Conservation (phyloP, 2,888 invertebrate species). For the Deilephila elpenor region DNA sequence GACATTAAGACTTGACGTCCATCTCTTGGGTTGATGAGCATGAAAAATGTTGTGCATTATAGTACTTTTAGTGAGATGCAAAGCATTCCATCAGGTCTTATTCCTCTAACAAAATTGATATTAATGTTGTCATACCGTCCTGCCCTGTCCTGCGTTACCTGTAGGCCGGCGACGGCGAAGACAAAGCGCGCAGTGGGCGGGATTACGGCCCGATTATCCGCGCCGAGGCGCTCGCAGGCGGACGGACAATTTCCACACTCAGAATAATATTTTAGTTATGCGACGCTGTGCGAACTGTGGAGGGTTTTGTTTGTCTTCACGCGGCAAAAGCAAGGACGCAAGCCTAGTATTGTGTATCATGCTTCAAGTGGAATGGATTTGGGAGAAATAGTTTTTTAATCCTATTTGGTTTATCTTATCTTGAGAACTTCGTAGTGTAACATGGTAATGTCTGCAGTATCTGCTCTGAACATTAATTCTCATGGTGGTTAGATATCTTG, state of each 20-base stretch:
- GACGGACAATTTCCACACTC: conserved; percentile 32
- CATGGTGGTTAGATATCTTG: no score
- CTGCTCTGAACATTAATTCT: no score
- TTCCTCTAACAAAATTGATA: no score
- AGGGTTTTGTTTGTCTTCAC: neutral
- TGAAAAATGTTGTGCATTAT: no score
- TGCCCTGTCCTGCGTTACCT: neutral
- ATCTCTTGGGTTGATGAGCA: no score
- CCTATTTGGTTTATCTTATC: no score
- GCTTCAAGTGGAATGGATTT: neutral
- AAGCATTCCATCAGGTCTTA: no score
- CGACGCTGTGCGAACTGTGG: neutral
- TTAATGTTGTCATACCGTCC: neutral
- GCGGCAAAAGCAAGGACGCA: neutral
- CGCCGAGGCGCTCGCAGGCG: conserved; percentile 44
- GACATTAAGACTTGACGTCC: no score
- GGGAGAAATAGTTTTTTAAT: neutral
- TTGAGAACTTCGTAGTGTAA: no score
- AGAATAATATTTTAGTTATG: neutral
- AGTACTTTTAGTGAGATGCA: no score
- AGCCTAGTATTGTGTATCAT: neutral
- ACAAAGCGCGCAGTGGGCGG: conserved; percentile 48
- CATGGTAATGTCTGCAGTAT: no score
- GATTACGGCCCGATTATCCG: conserved; percentile 52
- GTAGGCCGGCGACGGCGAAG: conserved; percentile 36